phyloP scores from a whole-genome alignment of 2,888 invertebrate species.

The Hypolimnas misippus region DNA sequence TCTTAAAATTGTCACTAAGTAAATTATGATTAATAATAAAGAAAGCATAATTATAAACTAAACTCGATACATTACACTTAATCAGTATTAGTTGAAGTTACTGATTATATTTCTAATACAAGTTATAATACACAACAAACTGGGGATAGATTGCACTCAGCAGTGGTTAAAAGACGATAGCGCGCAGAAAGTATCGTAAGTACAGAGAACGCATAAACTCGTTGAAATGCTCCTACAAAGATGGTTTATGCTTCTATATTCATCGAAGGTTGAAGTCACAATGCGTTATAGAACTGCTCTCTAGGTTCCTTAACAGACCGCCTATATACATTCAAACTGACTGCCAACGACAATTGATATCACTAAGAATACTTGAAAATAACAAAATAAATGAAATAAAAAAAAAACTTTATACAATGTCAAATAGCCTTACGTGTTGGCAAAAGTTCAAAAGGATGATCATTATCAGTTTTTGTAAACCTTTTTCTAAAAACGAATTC shows the following conservation, averaged over 20 bases:
- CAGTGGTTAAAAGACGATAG: slow-evolving; percentile 68
- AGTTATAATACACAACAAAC: slow-evolving; percentile 77
- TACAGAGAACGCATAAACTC: slow-evolving; percentile 55
- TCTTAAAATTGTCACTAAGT: slow-evolving; percentile 77
- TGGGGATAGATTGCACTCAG: slow-evolving; percentile 74
- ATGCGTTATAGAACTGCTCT: slow-evolving; percentile 4
- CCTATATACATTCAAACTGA: background rate
- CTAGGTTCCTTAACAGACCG: background rate
- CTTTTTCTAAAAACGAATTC: background rate
- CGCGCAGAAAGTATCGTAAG: slow-evolving; percentile 64
- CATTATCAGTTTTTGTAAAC: background rate
- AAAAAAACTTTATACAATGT: background rate
- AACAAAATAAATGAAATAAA: background rate
- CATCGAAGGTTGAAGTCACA: background rate
- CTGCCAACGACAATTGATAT: background rate
- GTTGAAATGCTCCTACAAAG: slow-evolving; percentile 11
- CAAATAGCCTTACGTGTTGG: background rate
- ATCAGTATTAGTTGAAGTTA: slow-evolving; percentile 70
- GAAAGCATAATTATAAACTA: slow-evolving; percentile 80
- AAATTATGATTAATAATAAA: slow-evolving; percentile 81
- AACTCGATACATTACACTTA: slow-evolving; percentile 77
- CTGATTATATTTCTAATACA: slow-evolving; percentile 74
- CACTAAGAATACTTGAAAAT: background rate
- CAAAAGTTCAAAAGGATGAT: background rate
- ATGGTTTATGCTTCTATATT: slow-evolving; percentile 5